A percentile compares a stretch with the other conserved stretches of the same genome.
Evolutionary conservation across 92 coral and sea anemone genomes (phyloP).

Genomic region (Epizoanthus stellaris): DNA sequence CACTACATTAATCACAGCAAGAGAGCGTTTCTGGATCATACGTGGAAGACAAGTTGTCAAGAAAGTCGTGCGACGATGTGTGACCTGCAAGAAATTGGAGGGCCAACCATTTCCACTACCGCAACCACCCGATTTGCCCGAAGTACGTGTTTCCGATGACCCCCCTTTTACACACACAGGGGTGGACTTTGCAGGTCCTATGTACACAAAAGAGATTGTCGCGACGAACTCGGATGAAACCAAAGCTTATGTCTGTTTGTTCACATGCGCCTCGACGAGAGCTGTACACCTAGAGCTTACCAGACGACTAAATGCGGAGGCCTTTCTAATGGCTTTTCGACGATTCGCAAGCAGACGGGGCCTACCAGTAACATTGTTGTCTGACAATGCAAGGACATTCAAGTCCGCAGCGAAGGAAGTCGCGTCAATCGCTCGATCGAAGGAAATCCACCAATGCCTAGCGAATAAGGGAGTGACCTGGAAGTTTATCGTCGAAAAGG

Average conservation of each 20-base stretch:
- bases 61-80: conserved; percentile 27
- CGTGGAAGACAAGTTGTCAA: conserved; percentile 56
- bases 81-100: conserved; percentile 28
- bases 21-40: conserved; percentile 59
- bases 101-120: conserved; percentile 45
- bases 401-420: conserved; percentile 32
- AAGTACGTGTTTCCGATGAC: conserved; percentile 44
- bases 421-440: conserved; percentile 22
- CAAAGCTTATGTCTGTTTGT: conserved; percentile 53
- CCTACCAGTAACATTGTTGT: conserved; percentile 28
- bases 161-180: conserved; percentile 66
- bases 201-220: conserved; percentile 15
- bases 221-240: conserved; percentile 16
- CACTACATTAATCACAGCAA: conserved; percentile 23
- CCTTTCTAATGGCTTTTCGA: conserved; percentile 54
- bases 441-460: conserved; percentile 34
- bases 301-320: conserved; percentile 28
- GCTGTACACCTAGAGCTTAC: conserved; percentile 65
- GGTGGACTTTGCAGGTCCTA: conserved; percentile 69
- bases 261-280: conserved; percentile 62
- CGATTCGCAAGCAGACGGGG: conserved; percentile 51
- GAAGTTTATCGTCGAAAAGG: conserved; percentile 42
- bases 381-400: conserved; percentile 53
- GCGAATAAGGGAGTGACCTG: conserved; percentile 49
- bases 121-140: conserved; percentile 48